phyloP scores from a whole-genome alignment of 2,797 vertebrate species.

The Mastacembelus armatus region DNA sequence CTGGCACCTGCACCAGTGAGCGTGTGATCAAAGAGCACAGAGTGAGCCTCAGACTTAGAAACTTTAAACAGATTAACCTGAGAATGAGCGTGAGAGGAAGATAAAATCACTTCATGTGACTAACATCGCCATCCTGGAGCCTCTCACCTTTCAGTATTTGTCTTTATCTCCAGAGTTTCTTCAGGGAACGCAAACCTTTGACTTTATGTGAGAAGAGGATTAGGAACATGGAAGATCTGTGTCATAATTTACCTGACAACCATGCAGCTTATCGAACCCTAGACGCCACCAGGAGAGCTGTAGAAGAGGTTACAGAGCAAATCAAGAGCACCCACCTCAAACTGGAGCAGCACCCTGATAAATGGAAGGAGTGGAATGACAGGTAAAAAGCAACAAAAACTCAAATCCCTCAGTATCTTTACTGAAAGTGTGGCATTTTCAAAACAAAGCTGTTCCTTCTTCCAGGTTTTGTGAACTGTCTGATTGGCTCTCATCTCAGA shows the following conservation, averaged over 20 bases:
- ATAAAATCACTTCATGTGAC: slow-evolving; percentile 42
- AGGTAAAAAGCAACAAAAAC: slow-evolving; percentile 76
- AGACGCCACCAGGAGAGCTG: slow-evolving; percentile 76
- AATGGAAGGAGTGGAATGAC: slow-evolving; percentile 88
- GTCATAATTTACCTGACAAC: slow-evolving; percentile 88
- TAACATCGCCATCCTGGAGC: not conserved
- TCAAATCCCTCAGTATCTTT: not conserved
- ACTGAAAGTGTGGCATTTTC: slow-evolving; percentile 1
- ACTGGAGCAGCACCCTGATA: slow-evolving; percentile 86
- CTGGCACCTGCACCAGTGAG: slow-evolving; percentile 87
- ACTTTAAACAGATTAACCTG: slow-evolving; percentile 36
- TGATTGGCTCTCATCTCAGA: slow-evolving; percentile 87
- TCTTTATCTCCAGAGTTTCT: slow-evolving; percentile 84
- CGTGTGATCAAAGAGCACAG: slow-evolving; percentile 89
- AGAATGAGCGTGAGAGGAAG: not conserved
- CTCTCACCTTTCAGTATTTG: slow-evolving; percentile 27
- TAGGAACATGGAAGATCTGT: slow-evolving; percentile 90
- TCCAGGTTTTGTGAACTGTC: slow-evolving; percentile 87
- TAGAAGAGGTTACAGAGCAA: slow-evolving; percentile 85
- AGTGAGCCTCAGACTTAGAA: slow-evolving; percentile 75
- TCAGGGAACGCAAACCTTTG: slow-evolving; percentile 87
- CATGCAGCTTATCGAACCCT: slow-evolving; percentile 82
- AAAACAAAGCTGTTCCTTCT: slow-evolving; percentile 3
- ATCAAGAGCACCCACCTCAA: slow-evolving; percentile 80
- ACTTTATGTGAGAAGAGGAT: slow-evolving; percentile 89